Base-by-base conservation (phyloP, 2,797 vertebrate species). In the Gobio occitaniae region DNA sequence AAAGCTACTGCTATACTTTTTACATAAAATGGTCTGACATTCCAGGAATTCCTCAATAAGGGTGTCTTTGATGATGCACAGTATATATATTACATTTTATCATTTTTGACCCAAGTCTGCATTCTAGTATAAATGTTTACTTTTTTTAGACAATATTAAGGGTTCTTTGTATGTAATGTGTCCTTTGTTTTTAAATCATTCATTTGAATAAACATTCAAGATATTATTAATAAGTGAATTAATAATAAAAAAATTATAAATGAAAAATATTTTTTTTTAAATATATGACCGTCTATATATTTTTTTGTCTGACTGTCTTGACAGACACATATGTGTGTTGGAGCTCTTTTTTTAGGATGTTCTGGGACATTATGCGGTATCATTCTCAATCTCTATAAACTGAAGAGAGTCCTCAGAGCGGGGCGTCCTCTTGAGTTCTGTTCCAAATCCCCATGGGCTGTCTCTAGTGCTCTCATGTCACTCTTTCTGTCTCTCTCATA, bases 361-460 rank as follows among this genome's bases (percentile, higher is more conserved):
- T 71, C 44, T 72, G 44, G n/a, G 44, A 48, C 44, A 29, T 38
- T 76, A 52, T n/a, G 52, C 29, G 13, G 16, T 76, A 56, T 56
- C 50, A n/a, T 61, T 77, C 54, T 61, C 19, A 44, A 38, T 61
- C 75, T 77, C 75, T 41, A 21, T 59, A 59, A 59, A 77, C 52
- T n/a, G 56, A 59, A 59, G 19, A 77, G 19, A 25, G 75, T 77
- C 38, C 54, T 44, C 21, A 16, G 75, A 78, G 54, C 1, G 4
- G 54, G 75, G 2, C 36, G 38, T 61, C 36, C 75, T 59, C 75
- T 59, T 77, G 75, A 41, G 75, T 41, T 56, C 29, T 54, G 50
- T 38, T 32, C 52, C 38, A 41, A 56, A 36, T 76, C 52, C 36
- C 19, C 36, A 29, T 41, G 74, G 74, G 32, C 52, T 0, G 32